Evolutionary conservation across 2,888 invertebrate genomes (phyloP).

Genomic region (Apodemia zela): DNA sequence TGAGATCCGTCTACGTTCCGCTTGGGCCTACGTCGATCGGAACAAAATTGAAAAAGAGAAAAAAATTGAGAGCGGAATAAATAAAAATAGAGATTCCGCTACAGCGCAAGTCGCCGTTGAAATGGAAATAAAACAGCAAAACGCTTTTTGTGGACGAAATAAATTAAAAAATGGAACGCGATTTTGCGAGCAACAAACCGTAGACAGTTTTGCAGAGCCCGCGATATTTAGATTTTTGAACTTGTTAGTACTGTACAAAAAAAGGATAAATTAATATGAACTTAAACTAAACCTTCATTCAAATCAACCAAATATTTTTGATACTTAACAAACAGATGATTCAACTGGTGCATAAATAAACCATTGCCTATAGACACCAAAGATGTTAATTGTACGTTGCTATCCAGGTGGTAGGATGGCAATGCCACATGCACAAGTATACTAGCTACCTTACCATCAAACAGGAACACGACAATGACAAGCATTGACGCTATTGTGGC

Average conservation of each 20-base stretch:
- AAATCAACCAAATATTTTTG: too few relatives aligned
- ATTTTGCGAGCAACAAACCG: conserved; percentile 60
- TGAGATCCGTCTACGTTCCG: conserved; percentile 75
- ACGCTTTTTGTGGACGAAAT: conserved; percentile 78
- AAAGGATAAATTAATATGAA: background rate
- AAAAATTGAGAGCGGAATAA: conserved; percentile 63
- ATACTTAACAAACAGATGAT: too few relatives aligned
- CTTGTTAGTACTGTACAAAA: background rate
- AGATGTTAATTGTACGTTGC: too few relatives aligned
- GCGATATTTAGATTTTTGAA: conserved; percentile 30
- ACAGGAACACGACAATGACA: too few relatives aligned
- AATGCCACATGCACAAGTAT: too few relatives aligned
- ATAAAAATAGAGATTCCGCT: conserved; percentile 80
- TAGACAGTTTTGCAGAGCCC: conserved; percentile 33
- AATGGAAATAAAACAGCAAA: conserved; percentile 77
- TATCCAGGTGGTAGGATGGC: too few relatives aligned
- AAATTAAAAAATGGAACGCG: conserved; percentile 78
- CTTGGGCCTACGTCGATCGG: conserved; percentile 70
- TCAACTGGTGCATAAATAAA: too few relatives aligned
- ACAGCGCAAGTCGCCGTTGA: conserved; percentile 79
- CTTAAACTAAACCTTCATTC: too few relatives aligned
- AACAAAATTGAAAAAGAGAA: conserved; percentile 72
- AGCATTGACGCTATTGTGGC: too few relatives aligned
- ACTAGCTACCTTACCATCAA: too few relatives aligned
- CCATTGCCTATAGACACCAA: too few relatives aligned